Conservation (phyloP, 35 echinoderm and acorn worm species). For the Heliocidaris erythrogramma region DNA sequence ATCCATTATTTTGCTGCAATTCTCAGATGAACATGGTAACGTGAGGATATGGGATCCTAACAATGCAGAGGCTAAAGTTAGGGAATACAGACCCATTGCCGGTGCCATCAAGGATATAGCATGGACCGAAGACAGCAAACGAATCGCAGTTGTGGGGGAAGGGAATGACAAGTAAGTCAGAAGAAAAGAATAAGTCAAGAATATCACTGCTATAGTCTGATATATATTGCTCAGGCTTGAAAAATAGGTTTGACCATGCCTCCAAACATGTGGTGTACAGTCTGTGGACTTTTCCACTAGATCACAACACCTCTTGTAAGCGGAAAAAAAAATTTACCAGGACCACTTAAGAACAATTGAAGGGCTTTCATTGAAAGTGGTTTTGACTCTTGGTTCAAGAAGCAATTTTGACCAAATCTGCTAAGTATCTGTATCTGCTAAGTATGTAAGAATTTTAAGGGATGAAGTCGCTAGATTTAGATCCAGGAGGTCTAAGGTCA, state of each 20-base stretch:
- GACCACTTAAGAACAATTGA: too few relatives aligned
- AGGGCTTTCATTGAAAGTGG: too few relatives aligned
- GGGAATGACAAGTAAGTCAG: slow-evolving; percentile 74
- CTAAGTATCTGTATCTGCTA: too few relatives aligned
- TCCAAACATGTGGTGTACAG: too few relatives aligned
- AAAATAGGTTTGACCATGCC: too few relatives aligned
- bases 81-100: slow-evolving; percentile 66
- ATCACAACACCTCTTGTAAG: too few relatives aligned
- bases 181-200: not conserved
- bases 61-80: slow-evolving; percentile 71
- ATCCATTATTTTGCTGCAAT: not conserved
- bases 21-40: slow-evolving; percentile 51
- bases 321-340: too few relatives aligned
- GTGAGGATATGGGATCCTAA: slow-evolving; percentile 93
- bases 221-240: too few relatives aligned
- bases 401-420: too few relatives aligned
- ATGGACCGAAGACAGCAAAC: slow-evolving; percentile 86
- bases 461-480: not conserved
- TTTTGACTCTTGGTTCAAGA: too few relatives aligned
- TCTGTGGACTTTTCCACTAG: not conserved
- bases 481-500: not conserved
- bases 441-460: not conserved
- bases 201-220: too few relatives aligned
- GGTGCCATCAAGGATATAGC: slow-evolving; percentile 75
- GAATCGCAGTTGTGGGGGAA: slow-evolving; percentile 70